A percentile compares a stretch with the other conserved stretches of the same genome.
phyloP scores from a whole-genome alignment of 2,888 invertebrate species.

The Atethmia centrago region DNA sequence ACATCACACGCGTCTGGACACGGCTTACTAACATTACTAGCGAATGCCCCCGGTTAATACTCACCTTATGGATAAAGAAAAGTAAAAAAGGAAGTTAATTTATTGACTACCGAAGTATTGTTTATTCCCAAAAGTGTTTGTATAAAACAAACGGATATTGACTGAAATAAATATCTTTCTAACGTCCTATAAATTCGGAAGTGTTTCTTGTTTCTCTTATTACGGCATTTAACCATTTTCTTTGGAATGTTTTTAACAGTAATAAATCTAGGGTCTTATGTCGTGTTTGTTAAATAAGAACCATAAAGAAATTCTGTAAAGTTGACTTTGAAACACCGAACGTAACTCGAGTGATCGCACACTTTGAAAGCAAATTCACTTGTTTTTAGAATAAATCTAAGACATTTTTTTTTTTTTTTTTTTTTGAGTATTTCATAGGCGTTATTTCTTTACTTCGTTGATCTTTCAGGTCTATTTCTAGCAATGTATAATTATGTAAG shows the following conservation, averaged over 20 bases:
- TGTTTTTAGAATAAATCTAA: background rate
- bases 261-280: slow-evolving; percentile 36
- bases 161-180: slow-evolving; percentile 45
- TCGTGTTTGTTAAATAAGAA: slow-evolving; percentile 13
- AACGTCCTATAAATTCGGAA: slow-evolving; percentile 40
- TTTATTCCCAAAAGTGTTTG: slow-evolving; percentile 57
- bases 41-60: background rate
- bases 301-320: background rate
- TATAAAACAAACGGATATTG: slow-evolving; percentile 51
- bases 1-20: background rate
- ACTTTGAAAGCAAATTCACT: background rate
- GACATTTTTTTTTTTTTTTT: background rate
- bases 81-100: slow-evolving; percentile 37
- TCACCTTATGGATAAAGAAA: slow-evolving; percentile 12
- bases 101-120: slow-evolving; percentile 60
- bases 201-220: slow-evolving; percentile 28
- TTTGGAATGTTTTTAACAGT: slow-evolving; percentile 40
- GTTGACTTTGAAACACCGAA: background rate
- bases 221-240: slow-evolving; percentile 34
- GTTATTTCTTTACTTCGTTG: background rate
- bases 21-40: background rate
- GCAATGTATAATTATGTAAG: background rate
- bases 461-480: background rate
- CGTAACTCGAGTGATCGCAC: background rate
- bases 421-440: background rate